Conservation (phyloP, 2,797 vertebrate species). For the Girardinus metallicus region DNA sequence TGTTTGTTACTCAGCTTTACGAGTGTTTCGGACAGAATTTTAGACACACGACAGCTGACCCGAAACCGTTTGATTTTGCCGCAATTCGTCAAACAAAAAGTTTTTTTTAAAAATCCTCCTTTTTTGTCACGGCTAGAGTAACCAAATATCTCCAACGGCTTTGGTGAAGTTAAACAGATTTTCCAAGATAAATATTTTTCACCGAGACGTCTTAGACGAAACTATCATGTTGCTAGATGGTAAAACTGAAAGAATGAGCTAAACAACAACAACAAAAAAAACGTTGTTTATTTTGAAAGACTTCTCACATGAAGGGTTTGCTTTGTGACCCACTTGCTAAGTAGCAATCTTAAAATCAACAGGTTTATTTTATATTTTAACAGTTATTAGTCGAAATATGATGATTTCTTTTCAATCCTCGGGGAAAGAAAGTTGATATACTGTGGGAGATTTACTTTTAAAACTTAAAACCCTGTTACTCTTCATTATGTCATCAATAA, state of each 20-base stretch:
- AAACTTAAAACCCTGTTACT: too few species aligned
- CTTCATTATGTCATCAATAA: neutral
- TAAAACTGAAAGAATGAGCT: neutral
- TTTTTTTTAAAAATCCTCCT: neutral
- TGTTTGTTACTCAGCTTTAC: neutral
- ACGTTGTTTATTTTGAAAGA: neutral
- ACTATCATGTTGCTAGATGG: neutral
- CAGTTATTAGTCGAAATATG: neutral
- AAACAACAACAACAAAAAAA: neutral
- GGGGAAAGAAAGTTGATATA: neutral
- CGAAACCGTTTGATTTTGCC: neutral
- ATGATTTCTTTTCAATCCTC: neutral
- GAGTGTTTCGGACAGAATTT: neutral
- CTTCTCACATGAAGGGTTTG: neutral
- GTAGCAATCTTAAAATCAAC: neutral
- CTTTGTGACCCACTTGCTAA: neutral
- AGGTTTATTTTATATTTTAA: neutral
- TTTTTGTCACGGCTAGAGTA: neutral
- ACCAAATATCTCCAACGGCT: neutral
- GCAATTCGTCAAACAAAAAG: neutral
- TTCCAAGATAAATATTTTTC: neutral
- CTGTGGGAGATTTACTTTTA: neutral
- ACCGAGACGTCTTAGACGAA: neutral
- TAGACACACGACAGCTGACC: neutral
- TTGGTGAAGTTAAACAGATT: neutral